A percentile compares a stretch with the other conserved stretches of the same genome.
Conservation (phyloP, 2,888 invertebrate species). For the Malacosoma neustria region DNA sequence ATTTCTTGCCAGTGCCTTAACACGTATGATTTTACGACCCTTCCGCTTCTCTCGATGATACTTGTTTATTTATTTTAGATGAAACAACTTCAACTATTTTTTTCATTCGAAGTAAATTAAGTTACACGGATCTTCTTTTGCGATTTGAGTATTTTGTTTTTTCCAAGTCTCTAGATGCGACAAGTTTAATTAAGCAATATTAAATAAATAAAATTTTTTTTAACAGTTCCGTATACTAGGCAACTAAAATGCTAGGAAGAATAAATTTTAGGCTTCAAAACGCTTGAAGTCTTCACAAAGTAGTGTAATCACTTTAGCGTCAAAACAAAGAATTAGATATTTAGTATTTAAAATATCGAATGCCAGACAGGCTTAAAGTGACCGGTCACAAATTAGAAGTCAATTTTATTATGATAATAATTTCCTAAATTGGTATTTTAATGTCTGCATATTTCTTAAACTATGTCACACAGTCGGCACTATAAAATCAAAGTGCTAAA, state of each 20-base stretch:
- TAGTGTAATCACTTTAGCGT: not conserved
- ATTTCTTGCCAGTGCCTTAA: conserved; percentile 62
- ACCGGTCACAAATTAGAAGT: not conserved
- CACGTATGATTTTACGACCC: conserved; percentile 66
- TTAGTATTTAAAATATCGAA: not conserved
- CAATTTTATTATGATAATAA: not conserved
- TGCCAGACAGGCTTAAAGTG: not conserved
- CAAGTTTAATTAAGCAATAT: too few species aligned
- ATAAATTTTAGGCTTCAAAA: too few species aligned
- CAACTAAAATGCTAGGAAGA: too few species aligned
- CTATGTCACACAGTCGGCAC: not conserved
- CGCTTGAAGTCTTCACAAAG: too few species aligned
- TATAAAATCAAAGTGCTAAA: not conserved
- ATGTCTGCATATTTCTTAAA: not conserved
- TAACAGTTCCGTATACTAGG: too few species aligned
- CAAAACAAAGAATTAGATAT: not conserved
- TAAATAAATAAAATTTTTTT: too few species aligned
- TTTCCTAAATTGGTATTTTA: not conserved
- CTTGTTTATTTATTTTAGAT: conserved; percentile 43
- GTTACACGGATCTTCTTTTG: too few species aligned
- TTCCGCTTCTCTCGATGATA: conserved; percentile 33
- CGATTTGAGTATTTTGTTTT: too few species aligned
- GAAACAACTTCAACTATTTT: conserved; percentile 37
- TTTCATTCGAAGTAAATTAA: too few species aligned
- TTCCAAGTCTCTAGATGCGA: too few species aligned